Evolutionary conservation across 2,888 invertebrate species (phyloP).

Genomic region (Seladonia tumulorum): DNA sequence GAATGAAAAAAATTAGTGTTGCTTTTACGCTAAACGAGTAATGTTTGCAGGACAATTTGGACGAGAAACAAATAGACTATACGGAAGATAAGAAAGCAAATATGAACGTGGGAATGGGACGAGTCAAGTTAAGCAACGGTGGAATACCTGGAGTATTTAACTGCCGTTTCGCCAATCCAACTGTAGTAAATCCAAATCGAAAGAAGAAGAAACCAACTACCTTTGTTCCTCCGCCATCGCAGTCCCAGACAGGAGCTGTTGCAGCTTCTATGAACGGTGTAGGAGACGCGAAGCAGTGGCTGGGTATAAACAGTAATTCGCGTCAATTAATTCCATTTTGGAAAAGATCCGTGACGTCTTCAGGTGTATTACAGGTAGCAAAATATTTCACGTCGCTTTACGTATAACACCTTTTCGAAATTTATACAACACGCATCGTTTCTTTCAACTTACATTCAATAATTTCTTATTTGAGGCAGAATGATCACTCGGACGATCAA

Average conservation of each 20-base stretch:
- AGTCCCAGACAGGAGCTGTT: constrained; percentile 73
- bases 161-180: constrained; percentile 93
- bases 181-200: constrained; percentile 88
- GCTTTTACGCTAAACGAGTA: constrained; percentile 8
- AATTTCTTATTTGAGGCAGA: constrained; percentile 58
- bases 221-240: constrained; percentile 90
- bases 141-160: constrained; percentile 95
- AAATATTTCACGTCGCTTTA: constrained; percentile 15
- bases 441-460: constrained; percentile 20
- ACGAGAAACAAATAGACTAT: constrained; percentile 76
- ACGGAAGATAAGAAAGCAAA: constrained; percentile 75
- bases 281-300: constrained; percentile 78
- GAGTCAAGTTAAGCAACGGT: constrained; percentile 80
- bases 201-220: constrained; percentile 96
- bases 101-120: constrained; percentile 71
- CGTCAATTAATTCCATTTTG: constrained; percentile 88
- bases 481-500: constrained; percentile 88
- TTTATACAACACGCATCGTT: not conserved
- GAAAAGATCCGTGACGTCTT: constrained; percentile 89
- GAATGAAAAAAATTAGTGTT: not conserved
- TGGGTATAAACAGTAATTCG: constrained; percentile 75
- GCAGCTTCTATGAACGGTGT: constrained; percentile 70
- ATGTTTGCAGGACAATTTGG: constrained; percentile 71
- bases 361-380: constrained; percentile 79
- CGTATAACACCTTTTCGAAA: not conserved